Base-by-base conservation (phyloP, 1,140 invertebrate species). In the Penaeus japonicus region DNA sequence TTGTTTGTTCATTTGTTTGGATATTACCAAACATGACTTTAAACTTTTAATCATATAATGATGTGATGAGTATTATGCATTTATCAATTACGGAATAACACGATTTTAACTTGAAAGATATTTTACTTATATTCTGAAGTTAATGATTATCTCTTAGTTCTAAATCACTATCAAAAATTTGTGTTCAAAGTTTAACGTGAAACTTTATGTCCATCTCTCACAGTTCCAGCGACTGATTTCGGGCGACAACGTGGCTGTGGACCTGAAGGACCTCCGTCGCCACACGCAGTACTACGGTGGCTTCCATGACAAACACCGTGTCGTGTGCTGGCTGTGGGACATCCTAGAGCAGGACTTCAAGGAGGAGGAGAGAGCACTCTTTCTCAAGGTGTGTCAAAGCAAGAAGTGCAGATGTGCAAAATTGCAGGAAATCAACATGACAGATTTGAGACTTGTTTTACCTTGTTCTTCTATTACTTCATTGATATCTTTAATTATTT, bases 251-350 rank as follows among this genome's bases (percentile, higher is more conserved):
- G 95, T 95, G 62, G 97, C 97, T 5, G 93, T 99, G 77, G 98
- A 99, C 94, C 93, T 99, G 81, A 94, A 95, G 91, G 98, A 99
- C 94, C 93, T 99, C 73, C 94, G 98, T 82, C 95, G 95, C 91
- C 96, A 99, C 93, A 99, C 98, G 3, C 97, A 99, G 93, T 99
- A 99, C 93, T 99, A 99, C 93, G 99, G 99, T 57, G 99, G 99
- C 10, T 99, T 99, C 93, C 99, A 99, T 93, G 98, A 99, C 93
- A 98, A 97, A 89, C 99, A 99, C 93, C 94, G 97, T 90, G 97
- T 99, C 59, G 96, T 99, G 22, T 96, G 96, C 91, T 99, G 99
- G 99, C 93, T 99, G 20, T 99, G 99, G 99, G 98, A 99, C 93
- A 97, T 99, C 90, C 93, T 99, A 39, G 97, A 98, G 91, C 96